Conservation (phyloP, 2,113 vertebrate genomes). For the Oryzias javanicus region DNA sequence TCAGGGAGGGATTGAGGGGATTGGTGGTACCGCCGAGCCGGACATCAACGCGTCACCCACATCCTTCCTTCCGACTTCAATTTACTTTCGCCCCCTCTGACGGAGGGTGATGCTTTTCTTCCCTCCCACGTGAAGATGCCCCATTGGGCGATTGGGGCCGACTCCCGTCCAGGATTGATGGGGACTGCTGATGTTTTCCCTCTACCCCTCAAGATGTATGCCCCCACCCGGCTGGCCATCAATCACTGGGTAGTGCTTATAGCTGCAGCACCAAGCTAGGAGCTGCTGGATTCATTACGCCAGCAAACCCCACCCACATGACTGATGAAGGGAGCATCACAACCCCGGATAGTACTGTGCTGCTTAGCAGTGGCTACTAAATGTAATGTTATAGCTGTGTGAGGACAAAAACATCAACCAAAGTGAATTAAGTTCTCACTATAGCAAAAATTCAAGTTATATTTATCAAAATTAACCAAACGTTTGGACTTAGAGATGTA, state of each 20-base stretch:
- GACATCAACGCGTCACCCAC: neutral
- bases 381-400: slow-evolving; percentile 1
- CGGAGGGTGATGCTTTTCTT: neutral
- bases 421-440: slow-evolving; percentile 10
- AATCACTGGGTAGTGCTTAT: slow-evolving; percentile 54
- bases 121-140: slow-evolving; percentile 9
- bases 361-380: slow-evolving; percentile 12
- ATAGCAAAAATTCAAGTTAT: neutral
- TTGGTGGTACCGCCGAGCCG: slow-evolving; percentile 1
- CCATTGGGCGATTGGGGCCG: slow-evolving; percentile 47
- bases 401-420: neutral
- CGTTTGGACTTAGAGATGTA: no score
- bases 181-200: slow-evolving; percentile 40
- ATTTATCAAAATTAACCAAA: neutral
- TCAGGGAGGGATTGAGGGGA: neutral
- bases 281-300: slow-evolving; percentile 57
- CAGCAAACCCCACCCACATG: slow-evolving; percentile 52
- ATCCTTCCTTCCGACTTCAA: slow-evolving; percentile 15
- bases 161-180: slow-evolving; percentile 56
- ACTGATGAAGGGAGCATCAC: slow-evolving; percentile 54
- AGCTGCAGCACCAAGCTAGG: slow-evolving; percentile 36
- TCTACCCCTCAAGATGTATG: slow-evolving; percentile 62
- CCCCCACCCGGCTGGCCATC: slow-evolving; percentile 63
- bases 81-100: slow-evolving; percentile 22
- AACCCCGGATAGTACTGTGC: slow-evolving; percentile 12